phyloP scores from a whole-genome alignment of 1,140 invertebrate species.

The Subanguina moxae region DNA sequence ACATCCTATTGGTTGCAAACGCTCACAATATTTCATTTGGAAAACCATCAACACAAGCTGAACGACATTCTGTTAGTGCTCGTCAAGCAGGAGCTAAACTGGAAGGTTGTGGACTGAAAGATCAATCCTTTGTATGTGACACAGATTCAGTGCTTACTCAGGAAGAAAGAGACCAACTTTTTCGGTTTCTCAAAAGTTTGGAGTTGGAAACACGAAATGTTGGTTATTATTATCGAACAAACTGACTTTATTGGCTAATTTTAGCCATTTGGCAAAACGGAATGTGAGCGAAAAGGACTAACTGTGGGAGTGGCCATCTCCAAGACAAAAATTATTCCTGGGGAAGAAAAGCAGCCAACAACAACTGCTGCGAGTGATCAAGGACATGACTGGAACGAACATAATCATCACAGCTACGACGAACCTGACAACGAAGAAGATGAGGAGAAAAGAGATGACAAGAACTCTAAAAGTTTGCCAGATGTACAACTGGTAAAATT shows the following conservation, averaged over 20 bases:
- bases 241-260: not conserved
- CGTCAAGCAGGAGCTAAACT: too few species aligned
- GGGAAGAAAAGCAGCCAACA: not conserved
- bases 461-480: not conserved
- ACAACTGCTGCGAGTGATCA: too few species aligned
- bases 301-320: slow-evolving; percentile 3
- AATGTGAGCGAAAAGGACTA: not conserved
- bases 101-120: too few species aligned
- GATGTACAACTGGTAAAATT: too few species aligned
- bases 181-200: not conserved
- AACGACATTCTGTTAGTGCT: too few species aligned
- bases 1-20: too few species aligned
- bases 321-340: not conserved
- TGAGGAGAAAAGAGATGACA: not conserved
- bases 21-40: too few species aligned
- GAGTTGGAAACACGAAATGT: not conserved
- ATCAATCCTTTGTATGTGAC: slow-evolving; percentile 1
- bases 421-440: not conserved
- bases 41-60: too few species aligned
- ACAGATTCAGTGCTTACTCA: not conserved
- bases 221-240: not conserved
- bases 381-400: too few species aligned
- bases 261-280: not conserved
- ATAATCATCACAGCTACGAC: not conserved
- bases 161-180: not conserved